Base-by-base conservation (phyloP, 2,888 invertebrate species). In the Melieria crassipennis region DNA sequence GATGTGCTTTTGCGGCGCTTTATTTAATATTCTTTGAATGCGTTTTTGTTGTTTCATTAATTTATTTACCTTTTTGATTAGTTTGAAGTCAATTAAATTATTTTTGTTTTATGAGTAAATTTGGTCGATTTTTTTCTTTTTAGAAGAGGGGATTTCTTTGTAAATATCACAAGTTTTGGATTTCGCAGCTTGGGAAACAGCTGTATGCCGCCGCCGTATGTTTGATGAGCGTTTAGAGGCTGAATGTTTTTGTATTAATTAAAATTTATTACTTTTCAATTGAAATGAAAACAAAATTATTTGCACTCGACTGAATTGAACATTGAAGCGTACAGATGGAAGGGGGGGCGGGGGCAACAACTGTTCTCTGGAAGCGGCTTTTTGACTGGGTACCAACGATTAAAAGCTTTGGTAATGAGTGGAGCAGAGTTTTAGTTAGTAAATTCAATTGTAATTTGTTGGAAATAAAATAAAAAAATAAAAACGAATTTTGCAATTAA, bases 131-230 rank as follows among this genome's bases (percentile, higher is more conserved):
- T 47, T 58, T 65, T 58, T 45, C 13, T 4, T 52, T 67, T 30
- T 30, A 30, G 30, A 30, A 30, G 55, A 7, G 11, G 52, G 52
- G 11, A 16, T 47, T 30, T 10, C 50, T 56, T 69, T 69, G 69
- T 69, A 69, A 63, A 69, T 69, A 69, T 69, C 69, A 69, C 69
- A 69, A 57, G 55, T 48, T 63, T 63, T 69, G 52, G 13, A 9
- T 52, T 52, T 52, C 6, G 52, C 13, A 52, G 52, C 52, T 52
- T 52, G 52, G 52, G 13, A 52, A 52, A 16, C 1, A 1, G 16
- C 16, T 16, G 52, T n/a, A 6, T 52, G 52, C 52, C 9, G 13
- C 7, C 11, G 10, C 13, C 13, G 11, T 52, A 52, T 52, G 52
- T 5, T 30, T 30, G 30, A 30, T 30, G 30, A 30, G 30, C 30